Conservation (phyloP, 2,113 vertebrate species). For the Garra rufa region DNA sequence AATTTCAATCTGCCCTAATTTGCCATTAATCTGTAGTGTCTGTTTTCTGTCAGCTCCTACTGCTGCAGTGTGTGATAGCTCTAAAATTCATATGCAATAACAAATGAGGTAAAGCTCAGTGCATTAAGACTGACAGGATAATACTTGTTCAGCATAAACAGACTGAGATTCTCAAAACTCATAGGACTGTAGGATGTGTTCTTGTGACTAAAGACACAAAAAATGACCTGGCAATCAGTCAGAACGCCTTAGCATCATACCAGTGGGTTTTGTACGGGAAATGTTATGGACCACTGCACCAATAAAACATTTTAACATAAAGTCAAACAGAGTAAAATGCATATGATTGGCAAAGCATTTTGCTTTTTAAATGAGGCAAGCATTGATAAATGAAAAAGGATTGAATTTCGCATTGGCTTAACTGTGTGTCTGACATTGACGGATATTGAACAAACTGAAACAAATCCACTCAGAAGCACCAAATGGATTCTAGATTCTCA, state of each 20-base stretch:
- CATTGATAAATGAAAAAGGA: background rate
- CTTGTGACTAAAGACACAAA: background rate
- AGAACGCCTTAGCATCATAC: background rate
- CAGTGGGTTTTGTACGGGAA: background rate
- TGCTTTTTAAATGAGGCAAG: background rate
- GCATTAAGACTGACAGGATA: background rate
- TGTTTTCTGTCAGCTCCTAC: background rate
- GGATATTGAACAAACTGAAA: constrained; percentile 4
- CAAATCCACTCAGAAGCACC: constrained; percentile 1
- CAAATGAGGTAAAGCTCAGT: constrained; percentile 1
- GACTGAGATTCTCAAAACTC: background rate
- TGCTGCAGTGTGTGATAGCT: background rate
- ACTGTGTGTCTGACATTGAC: background rate
- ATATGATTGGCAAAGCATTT: background rate
- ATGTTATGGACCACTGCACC: background rate
- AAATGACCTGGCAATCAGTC: background rate
- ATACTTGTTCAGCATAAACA: background rate
- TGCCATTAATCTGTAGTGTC: background rate
- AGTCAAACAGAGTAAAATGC: background rate
- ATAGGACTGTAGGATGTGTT: background rate
- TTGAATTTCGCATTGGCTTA: background rate
- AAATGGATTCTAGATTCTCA: background rate
- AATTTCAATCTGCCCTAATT: background rate
- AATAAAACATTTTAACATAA: background rate
- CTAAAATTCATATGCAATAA: background rate